These are phyloP conservation scores for Podotricha telesiphe DNA, from an alignment of 2,888 invertebrate genomes.

Conservation along the genomic window DNA sequence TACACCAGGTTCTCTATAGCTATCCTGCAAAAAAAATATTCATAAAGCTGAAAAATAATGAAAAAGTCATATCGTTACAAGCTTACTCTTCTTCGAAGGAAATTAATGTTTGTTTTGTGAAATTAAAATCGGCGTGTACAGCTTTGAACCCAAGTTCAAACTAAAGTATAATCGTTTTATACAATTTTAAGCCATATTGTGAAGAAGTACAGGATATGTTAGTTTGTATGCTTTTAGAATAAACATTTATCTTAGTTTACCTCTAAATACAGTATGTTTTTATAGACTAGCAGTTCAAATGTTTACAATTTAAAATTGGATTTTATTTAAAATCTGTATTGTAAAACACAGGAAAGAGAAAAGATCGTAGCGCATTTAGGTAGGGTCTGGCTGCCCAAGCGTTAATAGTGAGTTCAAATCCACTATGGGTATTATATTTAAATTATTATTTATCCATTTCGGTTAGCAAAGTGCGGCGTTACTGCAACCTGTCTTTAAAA, in stretches of 20 bases:
- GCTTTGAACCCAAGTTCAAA: conserved; percentile 12
- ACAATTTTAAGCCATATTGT: conserved; percentile 16
- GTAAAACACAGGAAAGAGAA: background rate
- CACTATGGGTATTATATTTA: too few species aligned
- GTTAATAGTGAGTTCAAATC: too few species aligned
- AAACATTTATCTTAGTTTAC: conserved; percentile 8
- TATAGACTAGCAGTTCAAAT: conserved; percentile 47
- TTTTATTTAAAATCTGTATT: conserved; percentile 46
- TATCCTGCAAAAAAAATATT: background rate
- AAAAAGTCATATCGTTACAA: conserved; percentile 34
- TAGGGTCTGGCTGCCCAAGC: too few species aligned
- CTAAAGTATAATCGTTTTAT: conserved; percentile 12
- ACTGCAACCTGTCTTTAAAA: too few species aligned
- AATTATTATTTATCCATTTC: too few species aligned
- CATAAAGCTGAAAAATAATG: conserved; percentile 9
- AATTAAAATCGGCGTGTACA: conserved; percentile 66
- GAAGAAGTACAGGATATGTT: conserved; percentile 9
- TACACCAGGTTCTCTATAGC: background rate
- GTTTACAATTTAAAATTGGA: conserved; percentile 51
- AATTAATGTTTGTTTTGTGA: conserved; percentile 75
- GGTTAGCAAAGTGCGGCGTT: too few species aligned
- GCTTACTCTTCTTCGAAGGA: conserved; percentile 55
- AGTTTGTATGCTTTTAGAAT: background rate
- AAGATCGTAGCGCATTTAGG: background rate
- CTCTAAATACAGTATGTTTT: conserved; percentile 37